Evolutionary conservation across 2,888 invertebrate species (phyloP).

Genomic region (Corbicula japonica): DNA sequence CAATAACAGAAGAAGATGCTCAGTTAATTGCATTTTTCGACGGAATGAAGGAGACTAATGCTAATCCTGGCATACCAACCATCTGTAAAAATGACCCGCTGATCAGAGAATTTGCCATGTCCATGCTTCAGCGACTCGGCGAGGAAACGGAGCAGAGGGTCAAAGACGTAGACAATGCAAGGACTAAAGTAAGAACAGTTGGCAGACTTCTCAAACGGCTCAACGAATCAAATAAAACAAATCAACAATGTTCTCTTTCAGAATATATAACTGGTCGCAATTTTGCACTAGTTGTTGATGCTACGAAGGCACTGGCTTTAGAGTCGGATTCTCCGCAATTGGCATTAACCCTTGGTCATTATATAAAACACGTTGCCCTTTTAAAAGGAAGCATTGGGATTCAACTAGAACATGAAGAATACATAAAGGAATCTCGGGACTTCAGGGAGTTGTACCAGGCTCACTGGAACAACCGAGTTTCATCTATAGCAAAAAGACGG

Average conservation of each 20-base stretch:
- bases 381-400: conserved; percentile 28
- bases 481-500: conserved; percentile 32
- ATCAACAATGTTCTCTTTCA: background rate
- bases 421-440: conserved; percentile 20
- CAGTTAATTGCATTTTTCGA: background rate
- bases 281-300: conserved; percentile 7
- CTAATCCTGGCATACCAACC: conserved; percentile 40
- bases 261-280: background rate
- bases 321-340: conserved; percentile 21
- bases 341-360: conserved; percentile 31
- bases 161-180: conserved; percentile 38
- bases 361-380: conserved; percentile 32
- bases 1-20: background rate
- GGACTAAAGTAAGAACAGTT: conserved; percentile 41
- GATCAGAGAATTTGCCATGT: conserved; percentile 37
- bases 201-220: conserved; percentile 29
- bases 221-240: conserved; percentile 6
- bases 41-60: conserved; percentile 44
- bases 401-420: background rate
- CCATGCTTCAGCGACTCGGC: conserved; percentile 23
- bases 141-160: conserved; percentile 37
- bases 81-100: conserved; percentile 30
- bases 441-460: conserved; percentile 24
- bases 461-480: conserved; percentile 38
- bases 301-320: conserved; percentile 5